Evolutionary conservation across 2,797 vertebrate genomes (phyloP).

Genomic region (Pipistrellus pygmaeus): DNA sequence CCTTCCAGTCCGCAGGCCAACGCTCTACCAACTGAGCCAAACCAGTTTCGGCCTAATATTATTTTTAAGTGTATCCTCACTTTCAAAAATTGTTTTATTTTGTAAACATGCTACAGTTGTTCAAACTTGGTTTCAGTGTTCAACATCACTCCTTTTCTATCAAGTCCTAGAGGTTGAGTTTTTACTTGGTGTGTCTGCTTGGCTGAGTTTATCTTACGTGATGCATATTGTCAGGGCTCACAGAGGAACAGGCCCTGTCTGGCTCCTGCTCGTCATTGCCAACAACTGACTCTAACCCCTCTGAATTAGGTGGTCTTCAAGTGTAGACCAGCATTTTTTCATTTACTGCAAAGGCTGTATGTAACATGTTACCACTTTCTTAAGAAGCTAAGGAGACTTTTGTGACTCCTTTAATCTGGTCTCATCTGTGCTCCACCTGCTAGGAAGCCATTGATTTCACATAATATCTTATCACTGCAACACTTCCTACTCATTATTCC

Average conservation of each 20-base stretch:
- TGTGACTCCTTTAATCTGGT: neutral
- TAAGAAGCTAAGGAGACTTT: neutral
- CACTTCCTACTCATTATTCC: neutral
- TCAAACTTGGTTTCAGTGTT: neutral
- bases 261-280: neutral
- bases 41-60: neutral
- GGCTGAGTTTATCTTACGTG: neutral
- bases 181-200: neutral
- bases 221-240: neutral
- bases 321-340: neutral
- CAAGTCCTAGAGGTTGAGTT: neutral
- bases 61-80: neutral
- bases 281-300: neutral
- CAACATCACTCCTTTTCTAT: neutral
- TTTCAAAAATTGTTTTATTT: constrained; percentile 13
- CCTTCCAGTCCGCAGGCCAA: too few relatives aligned
- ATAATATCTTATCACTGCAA: neutral
- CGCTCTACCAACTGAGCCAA: too few relatives aligned
- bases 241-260: neutral
- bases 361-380: neutral
- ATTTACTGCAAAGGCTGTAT: neutral
- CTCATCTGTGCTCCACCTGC: neutral
- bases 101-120: neutral
- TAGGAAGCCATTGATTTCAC: neutral
- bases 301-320: neutral